Evolutionary conservation across 2,888 invertebrate genomes (phyloP), one percentile per base, ranked within the genome.

Genomic region (Patella caerulea): DNA sequence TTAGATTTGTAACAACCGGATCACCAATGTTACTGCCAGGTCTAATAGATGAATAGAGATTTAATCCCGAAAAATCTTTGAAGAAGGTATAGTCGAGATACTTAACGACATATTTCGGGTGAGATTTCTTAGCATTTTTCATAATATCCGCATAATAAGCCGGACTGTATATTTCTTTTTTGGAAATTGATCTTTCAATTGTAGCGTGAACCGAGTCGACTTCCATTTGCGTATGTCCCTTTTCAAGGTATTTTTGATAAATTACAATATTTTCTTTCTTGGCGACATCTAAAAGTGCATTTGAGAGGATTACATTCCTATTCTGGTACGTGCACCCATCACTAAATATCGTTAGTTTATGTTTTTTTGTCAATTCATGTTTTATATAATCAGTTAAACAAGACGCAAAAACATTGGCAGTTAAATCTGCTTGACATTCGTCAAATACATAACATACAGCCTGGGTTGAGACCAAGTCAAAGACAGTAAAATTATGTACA

Each of bases 181-280:
- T 75, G 14, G 56, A 70, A n/a, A 82, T 75, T 53, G 77, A 75
- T 29, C 78, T 71, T 71, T 73, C 76, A 15, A 81, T 78, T 3
- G 74, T 69, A 12, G 70, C 65, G 72, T 82, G 80, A n/a, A 80
- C 74, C 71, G 76, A 78, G 56, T 82, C 79, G 24, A 74, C 73
- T 34, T 79, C 79, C 80, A 81, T 83, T 74, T 79, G 79, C 1
- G 83, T 83, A 69, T 83, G 80, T 1, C 83, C 83, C 53, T 75
- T 75, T 69, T 80, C 80, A 15, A 80, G 65, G 52, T 72, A 77
- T 72, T 77, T 79, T 7, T 78, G 79, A 65, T 72, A 52, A 17
- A 79, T 74, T 70, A 70, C 74, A 15, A 76, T 70, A 14, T 73
- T 11, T 17, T 77, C 69, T 72, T 72, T 17, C 2, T 73, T 15